Evolutionary conservation across 2,797 vertebrate genomes (phyloP).

Genomic region (Danio jaintianensis): DNA sequence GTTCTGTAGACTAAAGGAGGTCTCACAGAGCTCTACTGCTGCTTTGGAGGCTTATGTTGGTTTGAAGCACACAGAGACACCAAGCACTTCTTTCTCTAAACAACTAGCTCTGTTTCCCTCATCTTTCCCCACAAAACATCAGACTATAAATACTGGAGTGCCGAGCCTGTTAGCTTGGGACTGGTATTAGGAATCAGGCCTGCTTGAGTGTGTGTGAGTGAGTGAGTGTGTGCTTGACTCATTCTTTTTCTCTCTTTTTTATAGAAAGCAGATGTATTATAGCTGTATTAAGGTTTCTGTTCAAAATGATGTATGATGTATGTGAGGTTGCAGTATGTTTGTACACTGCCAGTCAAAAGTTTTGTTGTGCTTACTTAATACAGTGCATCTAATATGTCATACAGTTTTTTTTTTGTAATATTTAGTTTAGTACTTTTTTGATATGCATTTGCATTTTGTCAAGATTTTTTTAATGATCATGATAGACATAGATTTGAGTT

Average conservation of each 20-base stretch:
- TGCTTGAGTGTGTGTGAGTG: conserved; percentile 45
- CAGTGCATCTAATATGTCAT: no score
- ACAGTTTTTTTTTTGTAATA: no score
- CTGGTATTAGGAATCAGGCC: conserved; percentile 61
- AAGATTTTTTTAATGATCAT: no score
- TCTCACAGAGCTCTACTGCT: conserved; percentile 39
- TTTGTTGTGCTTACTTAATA: neutral
- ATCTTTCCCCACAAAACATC: conserved; percentile 37
- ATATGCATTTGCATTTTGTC: no score
- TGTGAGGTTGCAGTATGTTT: conserved; percentile 40
- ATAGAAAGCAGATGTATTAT: conserved; percentile 23
- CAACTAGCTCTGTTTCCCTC: conserved; percentile 47
- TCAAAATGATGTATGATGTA: conserved; percentile 33
- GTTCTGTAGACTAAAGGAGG: conserved; percentile 40
- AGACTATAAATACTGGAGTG: conserved; percentile 62
- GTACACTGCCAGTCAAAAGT: neutral
- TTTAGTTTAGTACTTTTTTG: no score
- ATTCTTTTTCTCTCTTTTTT: neutral
- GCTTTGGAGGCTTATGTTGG: conserved; percentile 50
- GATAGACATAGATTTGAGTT: no score
- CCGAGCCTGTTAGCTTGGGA: conserved; percentile 66
- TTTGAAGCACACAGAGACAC: conserved; percentile 48
- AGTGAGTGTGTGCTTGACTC: conserved; percentile 38
- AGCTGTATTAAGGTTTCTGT: conserved; percentile 35
- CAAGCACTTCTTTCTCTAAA: conserved; percentile 57